These are phyloP conservation scores for Pocillopora meandrina DNA, from an alignment of 92 coral and sea anemone species.

Conservation along the genomic window DNA sequence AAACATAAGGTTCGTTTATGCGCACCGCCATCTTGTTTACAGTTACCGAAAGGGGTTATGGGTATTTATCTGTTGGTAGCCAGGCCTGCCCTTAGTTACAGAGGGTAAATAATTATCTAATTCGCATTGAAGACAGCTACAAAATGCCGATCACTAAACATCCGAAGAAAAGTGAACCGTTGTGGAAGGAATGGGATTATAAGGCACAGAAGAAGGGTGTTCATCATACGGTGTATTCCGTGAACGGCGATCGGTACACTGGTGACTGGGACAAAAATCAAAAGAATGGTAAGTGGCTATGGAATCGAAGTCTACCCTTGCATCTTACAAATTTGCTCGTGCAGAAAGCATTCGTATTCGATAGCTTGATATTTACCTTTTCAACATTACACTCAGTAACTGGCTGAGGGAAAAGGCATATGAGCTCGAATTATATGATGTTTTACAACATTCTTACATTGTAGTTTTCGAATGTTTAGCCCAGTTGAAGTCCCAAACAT, in stretches of 20 bases:
- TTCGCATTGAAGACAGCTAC: background rate
- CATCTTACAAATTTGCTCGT: background rate
- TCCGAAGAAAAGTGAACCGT: conserved; percentile 90
- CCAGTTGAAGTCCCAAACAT: no score
- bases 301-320: background rate
- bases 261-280: conserved; percentile 95
- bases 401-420: no score
- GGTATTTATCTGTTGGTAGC: conserved; percentile 5
- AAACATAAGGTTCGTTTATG: background rate
- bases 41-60: conserved; percentile 1
- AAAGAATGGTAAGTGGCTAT: conserved; percentile 76
- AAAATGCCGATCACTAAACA: conserved; percentile 96
- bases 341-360: no score
- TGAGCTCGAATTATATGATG: no score
- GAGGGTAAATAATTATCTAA: conserved; percentile 23
- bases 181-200: conserved; percentile 98
- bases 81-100: conserved; percentile 35
- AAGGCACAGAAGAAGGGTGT: conserved; percentile 98
- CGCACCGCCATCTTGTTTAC: conserved; percentile 17
- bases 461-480: no score
- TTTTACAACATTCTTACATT: no score
- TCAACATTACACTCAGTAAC: no score
- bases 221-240: conserved; percentile 95
- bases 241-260: conserved; percentile 96
- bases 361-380: no score